phyloP scores from a whole-genome alignment of 2,113 vertebrate genomes.

The Chaetops frenatus region DNA sequence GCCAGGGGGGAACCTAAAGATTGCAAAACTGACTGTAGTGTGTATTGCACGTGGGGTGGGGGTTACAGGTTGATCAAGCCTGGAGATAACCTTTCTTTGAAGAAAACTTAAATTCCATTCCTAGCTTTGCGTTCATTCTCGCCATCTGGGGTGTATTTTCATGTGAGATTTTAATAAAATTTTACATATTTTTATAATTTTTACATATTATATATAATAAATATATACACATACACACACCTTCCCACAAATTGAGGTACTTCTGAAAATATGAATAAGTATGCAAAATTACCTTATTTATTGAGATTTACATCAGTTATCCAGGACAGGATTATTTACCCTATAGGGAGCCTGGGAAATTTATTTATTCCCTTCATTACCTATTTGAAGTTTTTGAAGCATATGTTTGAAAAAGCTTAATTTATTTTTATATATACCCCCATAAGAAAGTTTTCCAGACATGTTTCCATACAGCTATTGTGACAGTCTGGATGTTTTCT shows the following conservation, averaged over 20 bases:
- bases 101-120: not conserved
- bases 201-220: too few relatives aligned
- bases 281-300: not conserved
- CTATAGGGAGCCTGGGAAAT: not conserved
- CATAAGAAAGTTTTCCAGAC: not conserved
- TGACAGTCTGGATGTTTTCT: not conserved
- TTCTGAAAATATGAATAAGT: not conserved
- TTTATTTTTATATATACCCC: not conserved
- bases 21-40: not conserved
- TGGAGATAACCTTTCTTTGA: not conserved
- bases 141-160: not conserved
- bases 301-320: not conserved
- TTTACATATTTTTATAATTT: rapidly evolving
- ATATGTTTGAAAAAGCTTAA: not conserved
- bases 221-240: too few relatives aligned
- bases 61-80: not conserved
- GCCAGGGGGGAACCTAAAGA: too few relatives aligned
- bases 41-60: rapidly evolving
- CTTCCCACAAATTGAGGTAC: not conserved
- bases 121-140: not conserved
- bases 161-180: not conserved
- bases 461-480: not conserved
- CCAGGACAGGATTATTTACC: not conserved
- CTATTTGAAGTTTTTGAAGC: not conserved
- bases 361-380: not conserved